Percentiles rank a stretch among this genome's conserved stretches.
Conservation (phyloP, 2,888 invertebrate species). For the Apotomis turbidana region DNA sequence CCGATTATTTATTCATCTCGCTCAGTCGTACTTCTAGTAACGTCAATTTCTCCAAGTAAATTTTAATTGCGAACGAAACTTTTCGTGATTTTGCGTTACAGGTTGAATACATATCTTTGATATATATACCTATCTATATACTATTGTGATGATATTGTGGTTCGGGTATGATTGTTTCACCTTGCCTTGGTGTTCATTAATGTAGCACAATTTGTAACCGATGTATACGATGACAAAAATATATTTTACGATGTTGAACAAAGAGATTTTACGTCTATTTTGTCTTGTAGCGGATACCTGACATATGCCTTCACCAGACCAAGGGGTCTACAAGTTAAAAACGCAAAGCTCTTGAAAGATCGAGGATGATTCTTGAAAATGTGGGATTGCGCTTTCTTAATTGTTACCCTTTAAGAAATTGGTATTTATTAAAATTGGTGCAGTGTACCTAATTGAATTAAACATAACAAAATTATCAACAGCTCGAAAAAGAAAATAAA, state of each 20-base stretch:
- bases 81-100: conserved; percentile 74
- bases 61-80: conserved; percentile 61
- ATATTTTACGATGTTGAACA: conserved; percentile 82
- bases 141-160: conserved; percentile 62
- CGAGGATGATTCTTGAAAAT: conserved; percentile 17
- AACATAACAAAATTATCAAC: conserved; percentile 1
- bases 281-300: conserved; percentile 71
- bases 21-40: conserved; percentile 75
- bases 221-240: conserved; percentile 80
- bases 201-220: conserved; percentile 83
- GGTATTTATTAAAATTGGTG: conserved; percentile 49
- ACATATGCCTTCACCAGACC: conserved; percentile 77
- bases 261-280: conserved; percentile 81
- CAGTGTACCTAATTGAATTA: conserved; percentile 4
- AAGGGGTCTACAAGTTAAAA: conserved; percentile 49
- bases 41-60: conserved; percentile 70
- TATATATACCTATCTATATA: conserved; percentile 70
- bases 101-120: conserved; percentile 81
- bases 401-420: conserved; percentile 58
- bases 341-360: conserved; percentile 33
- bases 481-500: neutral
- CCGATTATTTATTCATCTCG: conserved; percentile 64
- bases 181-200: conserved; percentile 82
- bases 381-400: conserved; percentile 49
- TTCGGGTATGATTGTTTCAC: conserved; percentile 71